These are phyloP conservation scores for Notolepis coatsorum DNA, from an alignment of 2,797 vertebrate species.

Conservation along the genomic window DNA sequence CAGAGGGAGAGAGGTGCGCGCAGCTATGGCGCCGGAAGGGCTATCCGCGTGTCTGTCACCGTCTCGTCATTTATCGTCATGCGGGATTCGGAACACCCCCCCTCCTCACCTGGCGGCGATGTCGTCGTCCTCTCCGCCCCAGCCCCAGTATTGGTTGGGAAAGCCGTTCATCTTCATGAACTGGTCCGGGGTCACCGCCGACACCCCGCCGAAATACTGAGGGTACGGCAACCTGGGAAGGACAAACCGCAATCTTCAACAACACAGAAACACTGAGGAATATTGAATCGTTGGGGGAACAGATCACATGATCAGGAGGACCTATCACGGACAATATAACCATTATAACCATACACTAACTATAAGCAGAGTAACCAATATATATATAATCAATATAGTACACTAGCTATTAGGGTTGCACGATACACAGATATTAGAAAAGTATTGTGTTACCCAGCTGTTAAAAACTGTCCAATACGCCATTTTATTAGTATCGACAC, in stretches of 20 bases:
- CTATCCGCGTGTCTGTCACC: background rate
- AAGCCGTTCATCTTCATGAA: constrained; percentile 98
- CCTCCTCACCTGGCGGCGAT: constrained; percentile 90
- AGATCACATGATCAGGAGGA: too few species aligned
- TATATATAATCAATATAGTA: background rate
- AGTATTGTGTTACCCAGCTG: too few species aligned
- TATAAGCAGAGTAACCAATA: too few species aligned
- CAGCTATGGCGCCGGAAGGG: background rate
- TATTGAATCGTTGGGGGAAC: too few species aligned
- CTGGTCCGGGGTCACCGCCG: constrained; percentile 94
- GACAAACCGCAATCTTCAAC: constrained; percentile 26
- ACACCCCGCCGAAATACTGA: constrained; percentile 96
- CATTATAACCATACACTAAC: too few species aligned
- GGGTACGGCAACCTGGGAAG: constrained; percentile 89
- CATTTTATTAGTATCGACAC: too few species aligned
- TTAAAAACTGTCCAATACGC: too few species aligned
- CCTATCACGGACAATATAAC: too few species aligned
- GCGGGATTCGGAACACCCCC: background rate
- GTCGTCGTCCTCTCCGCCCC: constrained; percentile 97
- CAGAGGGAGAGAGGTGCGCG: constrained; percentile 5
- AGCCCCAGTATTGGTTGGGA: constrained; percentile 97
- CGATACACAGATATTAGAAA: too few species aligned
- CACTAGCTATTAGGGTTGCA: background rate
- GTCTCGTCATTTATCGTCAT: constrained; percentile 13
- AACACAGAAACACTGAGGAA: background rate